phyloP scores from a whole-genome alignment of 2,797 vertebrate species.

The Apogon talboti region DNA sequence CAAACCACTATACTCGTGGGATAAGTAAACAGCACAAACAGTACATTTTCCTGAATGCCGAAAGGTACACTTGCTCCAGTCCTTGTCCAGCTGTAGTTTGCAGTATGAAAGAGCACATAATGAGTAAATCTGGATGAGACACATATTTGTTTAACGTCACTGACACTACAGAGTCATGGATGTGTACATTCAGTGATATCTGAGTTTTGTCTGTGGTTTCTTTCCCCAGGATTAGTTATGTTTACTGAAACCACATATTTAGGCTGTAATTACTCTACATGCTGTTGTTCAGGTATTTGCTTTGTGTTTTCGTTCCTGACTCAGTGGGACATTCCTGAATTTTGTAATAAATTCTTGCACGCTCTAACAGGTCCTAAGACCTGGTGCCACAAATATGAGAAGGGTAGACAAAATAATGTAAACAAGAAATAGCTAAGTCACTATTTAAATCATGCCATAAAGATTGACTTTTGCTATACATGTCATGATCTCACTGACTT shows the following conservation, averaged over 20 bases:
- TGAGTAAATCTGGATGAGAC: slow-evolving; percentile 18
- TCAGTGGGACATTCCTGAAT: slow-evolving; percentile 61
- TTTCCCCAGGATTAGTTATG: slow-evolving; percentile 35
- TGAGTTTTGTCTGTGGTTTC: slow-evolving; percentile 22
- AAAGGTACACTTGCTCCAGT: slow-evolving; percentile 29
- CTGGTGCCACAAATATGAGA: slow-evolving; percentile 3
- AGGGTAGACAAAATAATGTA: slow-evolving; percentile 8
- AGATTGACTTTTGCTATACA: neutral
- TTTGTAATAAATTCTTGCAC: slow-evolving; percentile 44
- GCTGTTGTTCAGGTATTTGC: slow-evolving; percentile 62
- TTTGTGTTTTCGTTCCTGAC: slow-evolving; percentile 60
- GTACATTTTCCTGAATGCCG: slow-evolving; percentile 31
- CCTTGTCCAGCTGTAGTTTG: slow-evolving; percentile 29
- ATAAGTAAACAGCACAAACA: slow-evolving; percentile 50
- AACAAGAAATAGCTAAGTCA: slow-evolving; percentile 2
- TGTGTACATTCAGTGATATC: slow-evolving; percentile 22
- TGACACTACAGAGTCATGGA: slow-evolving; percentile 18
- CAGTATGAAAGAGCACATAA: slow-evolving; percentile 37
- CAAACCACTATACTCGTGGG: slow-evolving; percentile 19
- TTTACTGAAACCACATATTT: slow-evolving; percentile 48
- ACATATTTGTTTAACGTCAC: slow-evolving; percentile 19
- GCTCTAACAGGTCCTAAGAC: slow-evolving; percentile 43
- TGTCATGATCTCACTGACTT: neutral
- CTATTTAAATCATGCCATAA: neutral
- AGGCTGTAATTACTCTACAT: slow-evolving; percentile 46